Conservation (phyloP, 1,140 invertebrate species). For the Euschistus heros region DNA sequence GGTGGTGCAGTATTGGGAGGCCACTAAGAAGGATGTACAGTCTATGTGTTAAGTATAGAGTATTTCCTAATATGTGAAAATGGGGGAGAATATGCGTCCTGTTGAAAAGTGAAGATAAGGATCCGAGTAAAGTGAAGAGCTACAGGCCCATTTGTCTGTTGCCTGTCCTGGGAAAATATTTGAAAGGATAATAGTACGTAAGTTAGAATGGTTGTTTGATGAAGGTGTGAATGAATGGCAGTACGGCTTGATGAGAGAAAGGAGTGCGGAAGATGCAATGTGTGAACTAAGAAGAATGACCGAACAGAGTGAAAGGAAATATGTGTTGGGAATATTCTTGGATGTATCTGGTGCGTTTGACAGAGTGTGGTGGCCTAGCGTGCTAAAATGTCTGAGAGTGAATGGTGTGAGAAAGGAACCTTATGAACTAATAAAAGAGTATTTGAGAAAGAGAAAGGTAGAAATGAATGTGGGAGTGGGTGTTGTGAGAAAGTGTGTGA, state of each 20-base stretch:
- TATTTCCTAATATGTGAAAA: neutral
- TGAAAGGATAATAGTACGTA: too few species aligned
- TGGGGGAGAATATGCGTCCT: neutral
- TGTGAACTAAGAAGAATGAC: neutral
- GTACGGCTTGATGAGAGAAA: neutral
- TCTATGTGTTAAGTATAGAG: too few species aligned
- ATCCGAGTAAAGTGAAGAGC: neutral
- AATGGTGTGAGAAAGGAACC: too few species aligned
- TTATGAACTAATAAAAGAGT: neutral
- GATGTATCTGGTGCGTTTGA: constrained; percentile 20
- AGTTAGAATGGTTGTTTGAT: too few species aligned
- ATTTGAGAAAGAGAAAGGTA: neutral
- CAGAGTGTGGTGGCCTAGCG: constrained; percentile 23
- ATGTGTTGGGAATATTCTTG: constrained; percentile 4
- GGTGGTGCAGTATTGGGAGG: neutral
- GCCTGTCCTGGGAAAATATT: too few species aligned
- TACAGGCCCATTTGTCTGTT: neutral
- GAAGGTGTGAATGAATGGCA: too few species aligned
- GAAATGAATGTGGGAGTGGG: neutral
- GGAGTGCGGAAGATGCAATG: neutral
- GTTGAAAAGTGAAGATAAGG: neutral
- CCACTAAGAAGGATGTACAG: neutral
- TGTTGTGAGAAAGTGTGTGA: neutral
- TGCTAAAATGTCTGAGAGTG: constrained; percentile 6
- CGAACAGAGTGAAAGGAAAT: neutral